Evolutionary conservation across 2,113 vertebrate species (phyloP), one percentile per base, ranked within the genome.

Genomic region (Scatophagus argus): DNA sequence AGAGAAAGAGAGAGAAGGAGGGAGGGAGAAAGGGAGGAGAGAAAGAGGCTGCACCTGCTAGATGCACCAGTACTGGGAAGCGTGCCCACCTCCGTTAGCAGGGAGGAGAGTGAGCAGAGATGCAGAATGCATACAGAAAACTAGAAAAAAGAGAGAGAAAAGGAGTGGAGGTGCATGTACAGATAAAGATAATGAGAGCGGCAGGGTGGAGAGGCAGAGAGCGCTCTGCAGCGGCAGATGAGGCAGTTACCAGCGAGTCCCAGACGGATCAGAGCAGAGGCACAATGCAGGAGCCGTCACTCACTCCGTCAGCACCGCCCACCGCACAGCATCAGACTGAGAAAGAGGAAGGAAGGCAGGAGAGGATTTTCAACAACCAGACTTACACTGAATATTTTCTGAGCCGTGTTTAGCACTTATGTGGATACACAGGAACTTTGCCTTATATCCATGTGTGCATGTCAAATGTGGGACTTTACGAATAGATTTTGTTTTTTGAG

Each of bases 31-130:
- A 91, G 86, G 92, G 94, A 69, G 92, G 59, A 79, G 88, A 60
- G 92, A 89, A 86, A 93, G 95, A 86, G 84, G 77, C 80, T 90
- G 89, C 90, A 91, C 89, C 91, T 92, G 88, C 87, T 92, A 79
- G 83, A 85, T 92, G 87, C 88, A 87, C 84, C 84, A 90, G 87
- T 49, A 25, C 77, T 92, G 89, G 90, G 90, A 90, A 92, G 67
- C 70, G 52, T 88, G 85, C 87, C 90, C 87, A 85, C 81, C 88
- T 91, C 90, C 77, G 83, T 86, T 86, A 79, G 84, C 70, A 76
- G 70, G 77, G 86, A 76, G 84, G 71, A 76, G 80, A 79, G 34
- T 29, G 55, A 79, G 84, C 60, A 38, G 81, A 87, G 81, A 92
- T 77, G 83, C 79, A 79, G 81, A 52, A 25, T 79, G 87, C 77